Evolutionary conservation across 2,888 invertebrate species (phyloP).

Genomic region (Chalcis sispes): DNA sequence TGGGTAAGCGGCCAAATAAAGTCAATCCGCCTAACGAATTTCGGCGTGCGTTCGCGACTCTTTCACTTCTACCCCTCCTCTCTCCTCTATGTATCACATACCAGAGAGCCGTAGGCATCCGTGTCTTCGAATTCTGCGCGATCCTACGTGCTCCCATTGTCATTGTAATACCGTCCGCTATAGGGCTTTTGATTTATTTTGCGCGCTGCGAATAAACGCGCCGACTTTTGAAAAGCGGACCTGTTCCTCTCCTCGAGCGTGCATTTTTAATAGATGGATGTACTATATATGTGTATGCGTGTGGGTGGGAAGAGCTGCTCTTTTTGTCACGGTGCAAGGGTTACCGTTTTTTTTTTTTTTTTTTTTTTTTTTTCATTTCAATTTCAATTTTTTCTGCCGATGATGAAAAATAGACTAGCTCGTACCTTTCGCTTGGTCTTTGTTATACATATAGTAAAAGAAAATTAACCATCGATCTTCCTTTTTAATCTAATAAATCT

Average conservation of each 20-base stretch:
- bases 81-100: no score
- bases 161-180: slow-evolving; percentile 65
- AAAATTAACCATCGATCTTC: no score
- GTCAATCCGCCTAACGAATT: slow-evolving; percentile 55
- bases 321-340: no score
- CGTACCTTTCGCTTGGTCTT: no score
- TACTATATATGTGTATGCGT: not conserved
- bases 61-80: not conserved
- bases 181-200: slow-evolving; percentile 70
- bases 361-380: no score
- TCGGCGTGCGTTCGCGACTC: slow-evolving; percentile 35
- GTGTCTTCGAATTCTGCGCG: not conserved
- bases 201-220: slow-evolving; percentile 58
- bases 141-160: slow-evolving; percentile 65
- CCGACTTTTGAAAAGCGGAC: not conserved
- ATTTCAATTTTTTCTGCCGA: no score
- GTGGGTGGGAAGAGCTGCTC: not conserved
- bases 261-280: slow-evolving; percentile 22
- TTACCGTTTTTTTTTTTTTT: no score
- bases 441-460: no score
- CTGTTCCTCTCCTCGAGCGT: not conserved
- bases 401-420: no score
- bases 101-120: not conserved
- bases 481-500: no score
- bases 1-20: slow-evolving; percentile 7